Percentiles rank a stretch among this genome's conserved stretches.
These are phyloP conservation scores for Ageneiosus marmoratus DNA, from an alignment of 2,113 vertebrate genomes.

Conservation along the genomic window DNA sequence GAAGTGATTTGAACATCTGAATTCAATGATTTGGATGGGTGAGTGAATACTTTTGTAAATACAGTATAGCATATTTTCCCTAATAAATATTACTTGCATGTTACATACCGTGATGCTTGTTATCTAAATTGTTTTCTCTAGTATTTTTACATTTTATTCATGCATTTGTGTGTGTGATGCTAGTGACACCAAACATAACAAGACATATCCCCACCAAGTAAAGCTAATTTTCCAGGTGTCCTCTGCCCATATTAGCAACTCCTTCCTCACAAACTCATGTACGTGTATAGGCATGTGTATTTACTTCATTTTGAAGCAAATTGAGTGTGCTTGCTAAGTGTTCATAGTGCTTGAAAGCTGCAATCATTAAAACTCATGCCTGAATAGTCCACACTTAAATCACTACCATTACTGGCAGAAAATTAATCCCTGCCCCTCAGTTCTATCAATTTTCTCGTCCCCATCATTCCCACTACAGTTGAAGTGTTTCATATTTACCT, in stretches of 20 bases:
- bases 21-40: no score
- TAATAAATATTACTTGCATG: background rate
- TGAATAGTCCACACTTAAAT: constrained; percentile 40
- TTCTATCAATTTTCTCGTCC: background rate
- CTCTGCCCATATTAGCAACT: background rate
- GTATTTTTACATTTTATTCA: background rate
- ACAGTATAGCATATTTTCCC: no score
- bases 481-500: constrained; percentile 30
- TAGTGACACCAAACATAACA: background rate
- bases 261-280: background rate
- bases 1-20: no score
- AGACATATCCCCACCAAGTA: background rate
- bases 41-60: no score
- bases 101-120: background rate
- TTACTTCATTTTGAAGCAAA: constrained; percentile 14
- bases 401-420: constrained; percentile 42
- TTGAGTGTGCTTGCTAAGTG: constrained; percentile 33
- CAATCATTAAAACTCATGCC: constrained; percentile 46
- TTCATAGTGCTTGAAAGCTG: constrained; percentile 41
- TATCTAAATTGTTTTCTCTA: background rate
- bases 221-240: background rate
- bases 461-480: constrained; percentile 18
- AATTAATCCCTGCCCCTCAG: constrained; percentile 29
- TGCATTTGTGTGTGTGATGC: background rate
- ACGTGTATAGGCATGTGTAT: background rate